Evolutionary conservation across 2,797 vertebrate genomes (phyloP), one percentile per base, ranked within the genome.

Genomic region (Enteromius unitaeniatus): DNA sequence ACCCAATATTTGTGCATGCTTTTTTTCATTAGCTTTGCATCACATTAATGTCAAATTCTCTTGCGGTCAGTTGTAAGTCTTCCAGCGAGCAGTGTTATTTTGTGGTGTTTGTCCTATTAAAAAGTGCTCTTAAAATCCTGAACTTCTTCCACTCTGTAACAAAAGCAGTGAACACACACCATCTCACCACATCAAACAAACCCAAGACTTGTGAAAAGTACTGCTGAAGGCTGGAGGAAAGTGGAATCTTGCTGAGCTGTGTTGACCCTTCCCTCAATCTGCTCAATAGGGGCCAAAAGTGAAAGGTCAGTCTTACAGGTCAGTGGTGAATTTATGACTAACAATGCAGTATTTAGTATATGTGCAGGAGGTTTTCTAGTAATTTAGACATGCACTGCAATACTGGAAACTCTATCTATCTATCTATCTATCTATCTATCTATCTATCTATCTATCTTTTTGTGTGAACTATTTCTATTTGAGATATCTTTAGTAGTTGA

Each of bases 261-360:
- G 69, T 53, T 49, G 26, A 79, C n/a, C 68, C 17, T 68, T 19
- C 7, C 67, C 26, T 84, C 51, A 79, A 26, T 51, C 19, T 69
- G 28, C 75, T 80, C 79, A 82, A 19, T 13, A 10, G 26, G 21
- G 76, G 62, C 65, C 79, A 80, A 51, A 79, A 42, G 85, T 70
- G 37, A 86, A 81, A 53, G 78, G 77, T 78, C 79, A 51, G 72
- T 49, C 79, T 87, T 65, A 37, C 82, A 75, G 62, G 65, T 28
- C 80, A 76, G 70, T 84, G 76, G 70, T 68, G 69, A 88, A 85
- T 87, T 85, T 83, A 42, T 68, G 60, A 68, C 69, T 31, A 79
- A 79, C 45, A 75, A 82, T 75, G 53, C 69, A 68, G 49, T 62
- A 76, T 79, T 81, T 81, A 77, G 65, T 37, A 76, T 31, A 55